Percentiles rank a stretch among this genome's conserved stretches.
Conservation (phyloP, 2,113 vertebrate genomes). For the Oncorhynchus masou region DNA sequence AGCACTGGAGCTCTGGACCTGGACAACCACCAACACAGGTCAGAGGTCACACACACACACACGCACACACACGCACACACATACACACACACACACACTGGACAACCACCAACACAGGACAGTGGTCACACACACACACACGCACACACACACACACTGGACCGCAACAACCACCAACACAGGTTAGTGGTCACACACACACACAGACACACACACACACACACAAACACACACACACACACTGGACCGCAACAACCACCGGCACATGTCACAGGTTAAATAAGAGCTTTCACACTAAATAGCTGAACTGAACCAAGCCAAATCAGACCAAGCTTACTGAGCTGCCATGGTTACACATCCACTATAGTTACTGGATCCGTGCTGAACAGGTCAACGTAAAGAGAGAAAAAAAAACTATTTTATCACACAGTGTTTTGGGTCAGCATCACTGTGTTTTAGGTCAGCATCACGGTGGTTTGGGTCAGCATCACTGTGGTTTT, state of each 20-base stretch:
- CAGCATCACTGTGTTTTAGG: too few species aligned
- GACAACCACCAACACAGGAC: too few species aligned
- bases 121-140: too few species aligned
- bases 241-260: slow-evolving; percentile 79
- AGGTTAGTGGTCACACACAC: slow-evolving; percentile 2
- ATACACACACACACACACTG: background rate
- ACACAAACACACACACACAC: background rate
- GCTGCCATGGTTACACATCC: too few species aligned
- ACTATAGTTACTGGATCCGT: background rate
- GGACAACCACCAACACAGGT: slow-evolving; percentile 93
- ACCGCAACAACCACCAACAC: too few species aligned
- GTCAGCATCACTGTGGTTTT: too few species aligned
- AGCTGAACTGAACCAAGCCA: too few species aligned
- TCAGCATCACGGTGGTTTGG: too few species aligned
- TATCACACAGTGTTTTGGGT: too few species aligned
- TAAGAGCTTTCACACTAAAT: background rate
- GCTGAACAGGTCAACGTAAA: background rate
- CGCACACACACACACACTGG: background rate
- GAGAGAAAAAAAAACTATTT: too few species aligned
- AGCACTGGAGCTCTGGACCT: slow-evolving; percentile 81
- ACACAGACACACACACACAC: background rate
- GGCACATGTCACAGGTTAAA: slow-evolving; percentile 81
- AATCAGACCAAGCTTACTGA: too few species aligned
- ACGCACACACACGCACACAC: too few species aligned
- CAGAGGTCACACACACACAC: slow-evolving; percentile 33